Percentiles rank a stretch among this genome's conserved stretches.
Evolutionary conservation across 2,113 vertebrate species (phyloP).

Genomic region (Neopipo cinnamomea): DNA sequence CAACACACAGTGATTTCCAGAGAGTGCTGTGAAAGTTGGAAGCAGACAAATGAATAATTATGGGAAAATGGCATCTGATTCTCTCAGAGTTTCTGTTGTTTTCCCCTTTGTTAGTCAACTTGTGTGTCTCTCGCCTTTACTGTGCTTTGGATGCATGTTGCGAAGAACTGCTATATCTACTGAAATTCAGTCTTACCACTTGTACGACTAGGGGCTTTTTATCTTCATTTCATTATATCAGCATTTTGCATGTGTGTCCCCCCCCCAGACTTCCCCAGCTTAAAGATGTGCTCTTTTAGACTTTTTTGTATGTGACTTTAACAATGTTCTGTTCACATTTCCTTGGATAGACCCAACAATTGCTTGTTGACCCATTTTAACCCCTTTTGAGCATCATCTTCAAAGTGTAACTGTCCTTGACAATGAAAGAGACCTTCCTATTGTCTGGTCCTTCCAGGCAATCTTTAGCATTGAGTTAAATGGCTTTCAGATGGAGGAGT

Average conservation of each 20-base stretch:
- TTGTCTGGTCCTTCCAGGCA: constrained; percentile 81
- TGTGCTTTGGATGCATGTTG: not conserved
- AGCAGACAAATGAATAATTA: not conserved
- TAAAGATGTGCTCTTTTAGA: constrained; percentile 73
- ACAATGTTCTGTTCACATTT: constrained; percentile 80
- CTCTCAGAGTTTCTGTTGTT: not conserved
- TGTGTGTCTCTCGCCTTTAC: not conserved
- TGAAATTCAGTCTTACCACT: not conserved
- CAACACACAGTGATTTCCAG: not conserved
- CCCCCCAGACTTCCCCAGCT: constrained; percentile 53
- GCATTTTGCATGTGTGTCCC: constrained; percentile 9
- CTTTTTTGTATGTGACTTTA: constrained; percentile 58
- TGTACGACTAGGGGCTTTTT: not conserved
- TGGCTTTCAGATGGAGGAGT: constrained; percentile 82
- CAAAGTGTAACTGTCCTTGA: constrained; percentile 93
- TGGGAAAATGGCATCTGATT: not conserved
- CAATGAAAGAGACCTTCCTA: constrained; percentile 87
- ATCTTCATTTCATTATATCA: constrained; percentile 50
- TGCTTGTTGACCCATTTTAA: constrained; percentile 85
- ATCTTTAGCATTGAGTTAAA: constrained; percentile 81
- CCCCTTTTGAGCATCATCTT: constrained; percentile 87
- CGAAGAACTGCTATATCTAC: not conserved
- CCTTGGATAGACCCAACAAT: constrained; percentile 78
- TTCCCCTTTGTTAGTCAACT: not conserved
- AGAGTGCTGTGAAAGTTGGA: not conserved